Evolutionary conservation across 2,113 vertebrate genomes (phyloP), one percentile per base, ranked within the genome.

Genomic region (Ploceus nigricollis): DNA sequence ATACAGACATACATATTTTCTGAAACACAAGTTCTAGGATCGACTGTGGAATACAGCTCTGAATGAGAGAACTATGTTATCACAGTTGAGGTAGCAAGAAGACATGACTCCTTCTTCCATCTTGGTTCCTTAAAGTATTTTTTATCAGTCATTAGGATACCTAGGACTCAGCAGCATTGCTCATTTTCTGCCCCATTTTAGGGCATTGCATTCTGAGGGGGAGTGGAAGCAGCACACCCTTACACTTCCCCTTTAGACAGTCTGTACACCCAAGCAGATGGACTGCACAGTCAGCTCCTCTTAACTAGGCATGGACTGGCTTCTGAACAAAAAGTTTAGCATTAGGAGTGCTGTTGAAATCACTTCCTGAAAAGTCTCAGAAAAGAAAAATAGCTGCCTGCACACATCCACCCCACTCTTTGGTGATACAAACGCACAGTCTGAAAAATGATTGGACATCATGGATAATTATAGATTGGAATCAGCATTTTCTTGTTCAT

Each of bases 171-270:
- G 28, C 28, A 70, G 23, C 28, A 50, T 5, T 63, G 37, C 24
- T 85, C 30, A 76, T 21, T 37, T 82, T 47, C 47, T 77, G 68
- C 21, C 19, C 33, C 40, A 54, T 40, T 65, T 76, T 25, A 80
- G 58, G 22, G 22, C 3, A 15, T 0, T 68, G 44, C 24, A 23
- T 2, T 45, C 10, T 20, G 20, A 12, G 10, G 1, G 19, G 28
- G 3, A 72, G 22, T 2, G 8, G 48, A 71, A 87, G 35, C 7
- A 82, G 60, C 16, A 37, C 13, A 39, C 6, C 20, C 48, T 28
- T n/a, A 58, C 16, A 9, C 14, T 56, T 51, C 53, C 56, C 39
- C 20, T 77, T 44, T 25, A 40, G 17, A 11, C 3, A 8, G 30
- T 27, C 42, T 50, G 24, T 19, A 66, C 33, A 28, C 12, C 44